These are phyloP conservation scores for Naja naja DNA, from an alignment of 2,113 vertebrate genomes.

Conservation along the genomic window DNA sequence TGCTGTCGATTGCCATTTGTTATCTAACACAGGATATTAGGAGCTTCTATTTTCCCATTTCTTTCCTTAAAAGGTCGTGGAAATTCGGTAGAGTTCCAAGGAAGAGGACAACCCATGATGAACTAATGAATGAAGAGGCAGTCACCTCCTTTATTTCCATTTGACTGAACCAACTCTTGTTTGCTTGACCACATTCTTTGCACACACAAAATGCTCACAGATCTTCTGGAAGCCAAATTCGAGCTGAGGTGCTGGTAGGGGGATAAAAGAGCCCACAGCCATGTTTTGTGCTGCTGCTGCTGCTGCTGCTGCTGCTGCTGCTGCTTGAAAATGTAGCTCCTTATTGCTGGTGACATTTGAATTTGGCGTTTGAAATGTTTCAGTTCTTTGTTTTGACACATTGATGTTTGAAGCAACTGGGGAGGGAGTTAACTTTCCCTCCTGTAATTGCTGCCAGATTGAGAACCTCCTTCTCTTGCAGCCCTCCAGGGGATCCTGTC, in stretches of 20 bases:
- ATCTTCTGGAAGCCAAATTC: background rate
- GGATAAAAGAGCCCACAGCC: fast-evolving
- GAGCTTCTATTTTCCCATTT: background rate
- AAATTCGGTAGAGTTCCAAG: background rate
- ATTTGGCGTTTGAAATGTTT: slow-evolving; percentile 30
- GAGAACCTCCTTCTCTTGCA: background rate
- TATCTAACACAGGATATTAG: background rate
- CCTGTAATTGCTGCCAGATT: slow-evolving; percentile 55
- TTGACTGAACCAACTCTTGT: fast-evolving
- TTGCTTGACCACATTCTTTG: background rate
- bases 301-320: background rate
- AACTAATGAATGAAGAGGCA: background rate
- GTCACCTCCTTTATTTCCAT: background rate
- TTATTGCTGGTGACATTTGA: slow-evolving; percentile 53
- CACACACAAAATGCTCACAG: fast-evolving
- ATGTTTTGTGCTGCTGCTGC: background rate
- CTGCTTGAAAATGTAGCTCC: background rate
- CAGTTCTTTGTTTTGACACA: slow-evolving; percentile 40
- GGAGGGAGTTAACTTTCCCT: slow-evolving; percentile 52
- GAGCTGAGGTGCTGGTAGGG: background rate
- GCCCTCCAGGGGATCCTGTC: slow-evolving; percentile 27
- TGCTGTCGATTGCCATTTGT: background rate
- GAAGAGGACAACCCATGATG: background rate
- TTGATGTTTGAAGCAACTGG: slow-evolving; percentile 49
- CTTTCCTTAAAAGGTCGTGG: background rate